Conservation (phyloP, 1,140 invertebrate genomes). For the Danaus melanippus region DNA sequence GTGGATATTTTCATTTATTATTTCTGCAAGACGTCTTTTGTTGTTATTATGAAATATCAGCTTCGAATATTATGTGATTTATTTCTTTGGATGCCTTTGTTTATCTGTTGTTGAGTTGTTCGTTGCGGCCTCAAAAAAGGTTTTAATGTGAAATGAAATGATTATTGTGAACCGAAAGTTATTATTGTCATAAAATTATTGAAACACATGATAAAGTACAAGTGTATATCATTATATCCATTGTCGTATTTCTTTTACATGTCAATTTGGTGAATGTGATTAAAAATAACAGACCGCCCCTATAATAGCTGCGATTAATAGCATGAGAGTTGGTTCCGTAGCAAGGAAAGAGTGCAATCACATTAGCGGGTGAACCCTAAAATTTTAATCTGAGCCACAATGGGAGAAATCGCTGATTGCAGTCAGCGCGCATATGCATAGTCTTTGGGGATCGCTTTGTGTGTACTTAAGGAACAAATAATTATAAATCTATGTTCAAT, state of each 20-base stretch:
- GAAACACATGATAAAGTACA: neutral
- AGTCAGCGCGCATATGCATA: conserved; percentile 64
- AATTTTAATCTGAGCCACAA: conserved; percentile 70
- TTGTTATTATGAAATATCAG: too few relatives aligned
- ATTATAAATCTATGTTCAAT: neutral
- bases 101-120: too few relatives aligned
- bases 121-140: too few relatives aligned
- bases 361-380: conserved; percentile 70
- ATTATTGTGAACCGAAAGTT: too few relatives aligned
- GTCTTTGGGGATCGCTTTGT: conserved; percentile 68
- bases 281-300: conserved; percentile 56
- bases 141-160: too few relatives aligned
- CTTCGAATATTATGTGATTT: too few relatives aligned
- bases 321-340: conserved; percentile 45
- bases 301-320: conserved; percentile 48
- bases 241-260: conserved; percentile 5
- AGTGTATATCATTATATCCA: conserved; percentile 4
- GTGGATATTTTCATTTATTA: conserved; percentile 6
- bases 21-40: too few relatives aligned
- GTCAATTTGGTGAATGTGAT: conserved; percentile 47
- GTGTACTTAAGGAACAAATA: conserved; percentile 32
- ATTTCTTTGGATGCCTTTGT: too few relatives aligned
- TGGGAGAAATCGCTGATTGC: conserved; percentile 67
- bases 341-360: conserved; percentile 63
- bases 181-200: too few relatives aligned